Evolutionary conservation across 2,797 vertebrate genomes (phyloP).

Genomic region (Kryptopterus vitreolus): DNA sequence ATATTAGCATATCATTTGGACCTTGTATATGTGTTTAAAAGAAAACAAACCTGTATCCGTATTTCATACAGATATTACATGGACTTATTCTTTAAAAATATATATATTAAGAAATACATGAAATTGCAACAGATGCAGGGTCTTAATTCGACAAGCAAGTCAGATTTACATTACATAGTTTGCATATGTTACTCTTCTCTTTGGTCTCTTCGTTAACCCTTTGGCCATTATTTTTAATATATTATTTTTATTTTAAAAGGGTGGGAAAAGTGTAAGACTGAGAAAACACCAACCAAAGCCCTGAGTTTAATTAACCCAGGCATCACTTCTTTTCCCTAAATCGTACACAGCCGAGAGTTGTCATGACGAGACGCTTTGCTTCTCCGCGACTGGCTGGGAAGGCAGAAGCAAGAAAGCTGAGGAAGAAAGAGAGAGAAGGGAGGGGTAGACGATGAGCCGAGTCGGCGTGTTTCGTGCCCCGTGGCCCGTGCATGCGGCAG

Average conservation of each 20-base stretch:
- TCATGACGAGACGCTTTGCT: conserved; percentile 15
- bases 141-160: neutral
- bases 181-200: too few species aligned
- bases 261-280: neutral
- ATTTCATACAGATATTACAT: neutral
- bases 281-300: neutral
- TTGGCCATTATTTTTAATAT: too few species aligned
- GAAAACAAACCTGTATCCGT: neutral
- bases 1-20: neutral
- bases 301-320: conserved; percentile 24
- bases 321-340: neutral
- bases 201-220: neutral
- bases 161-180: neutral
- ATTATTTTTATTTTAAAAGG: too few species aligned
- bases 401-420: conserved; percentile 40
- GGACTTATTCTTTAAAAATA: neutral
- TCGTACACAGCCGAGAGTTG: neutral
- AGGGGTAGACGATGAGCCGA: conserved; percentile 46
- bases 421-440: neutral
- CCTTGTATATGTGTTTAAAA: neutral
- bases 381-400: conserved; percentile 46
- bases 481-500: conserved; percentile 62
- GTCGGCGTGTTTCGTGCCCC: conserved; percentile 65
- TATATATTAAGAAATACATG: neutral
- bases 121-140: neutral